phyloP scores from a whole-genome alignment of 2,888 invertebrate genomes.

The Fissipunctia ypsillon region DNA sequence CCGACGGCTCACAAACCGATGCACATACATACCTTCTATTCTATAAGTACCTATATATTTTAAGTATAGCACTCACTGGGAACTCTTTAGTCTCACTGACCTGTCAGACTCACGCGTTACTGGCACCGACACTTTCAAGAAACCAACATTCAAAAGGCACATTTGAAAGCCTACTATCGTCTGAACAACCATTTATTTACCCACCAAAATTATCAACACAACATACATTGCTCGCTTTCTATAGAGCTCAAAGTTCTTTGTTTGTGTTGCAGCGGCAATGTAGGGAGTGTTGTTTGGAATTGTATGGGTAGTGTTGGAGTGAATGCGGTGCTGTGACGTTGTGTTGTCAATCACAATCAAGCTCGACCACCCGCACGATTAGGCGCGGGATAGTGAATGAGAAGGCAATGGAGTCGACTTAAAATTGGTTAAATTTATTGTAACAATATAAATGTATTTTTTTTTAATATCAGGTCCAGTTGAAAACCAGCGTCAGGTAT shows the following conservation, averaged over 20 bases:
- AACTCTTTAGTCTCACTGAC: slow-evolving; percentile 66
- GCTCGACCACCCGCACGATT: slow-evolving; percentile 89
- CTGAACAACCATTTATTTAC: slow-evolving; percentile 41
- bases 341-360: slow-evolving; percentile 90
- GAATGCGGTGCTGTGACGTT: slow-evolving; percentile 81
- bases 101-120: slow-evolving; percentile 74
- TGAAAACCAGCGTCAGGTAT: too few relatives aligned
- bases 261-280: slow-evolving; percentile 61
- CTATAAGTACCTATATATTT: slow-evolving; percentile 25
- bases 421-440: not conserved
- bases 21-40: slow-evolving; percentile 21
- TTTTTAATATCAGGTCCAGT: too few relatives aligned
- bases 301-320: slow-evolving; percentile 54
- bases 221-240: slow-evolving; percentile 64
- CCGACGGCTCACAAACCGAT: slow-evolving; percentile 20
- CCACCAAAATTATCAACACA: slow-evolving; percentile 12
- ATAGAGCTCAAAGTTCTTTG: rapidly evolving
- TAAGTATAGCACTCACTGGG: slow-evolving; percentile 42
- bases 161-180: slow-evolving; percentile 74
- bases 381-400: slow-evolving; percentile 75
- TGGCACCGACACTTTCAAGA: slow-evolving; percentile 70
- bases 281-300: slow-evolving; percentile 51
- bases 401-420: slow-evolving; percentile 69
- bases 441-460: too few relatives aligned
- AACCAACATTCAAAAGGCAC: slow-evolving; percentile 74